A percentile compares a stretch with the other conserved stretches of the same genome.
These are phyloP conservation scores for Channa maculata DNA, from an alignment of 2,113 vertebrate species.

Conservation along the genomic window DNA sequence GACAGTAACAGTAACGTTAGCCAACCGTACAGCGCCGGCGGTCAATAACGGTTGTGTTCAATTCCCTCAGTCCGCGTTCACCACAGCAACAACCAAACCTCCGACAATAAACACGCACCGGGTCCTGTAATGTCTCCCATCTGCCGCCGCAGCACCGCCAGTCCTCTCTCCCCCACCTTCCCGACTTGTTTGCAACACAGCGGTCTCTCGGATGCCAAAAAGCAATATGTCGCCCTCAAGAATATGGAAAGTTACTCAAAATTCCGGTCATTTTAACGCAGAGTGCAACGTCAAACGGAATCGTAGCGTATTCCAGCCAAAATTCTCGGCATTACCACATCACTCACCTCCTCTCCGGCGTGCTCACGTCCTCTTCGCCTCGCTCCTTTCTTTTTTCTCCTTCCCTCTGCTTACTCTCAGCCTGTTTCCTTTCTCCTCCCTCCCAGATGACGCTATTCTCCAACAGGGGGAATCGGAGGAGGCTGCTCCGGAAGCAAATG, in stretches of 20 bases:
- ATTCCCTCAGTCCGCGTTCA: neutral
- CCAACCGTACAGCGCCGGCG: neutral
- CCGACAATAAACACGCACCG: constrained; percentile 3
- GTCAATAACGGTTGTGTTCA: constrained; percentile 1
- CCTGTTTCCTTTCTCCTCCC: constrained; percentile 59
- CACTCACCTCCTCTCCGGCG: constrained; percentile 70
- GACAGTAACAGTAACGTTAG: neutral
- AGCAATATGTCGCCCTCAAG: constrained; percentile 31
- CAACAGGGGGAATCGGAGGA: constrained; percentile 59
- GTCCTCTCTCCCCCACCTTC: constrained; percentile 31
- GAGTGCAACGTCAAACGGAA: neutral
- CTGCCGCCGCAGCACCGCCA: constrained; percentile 45
- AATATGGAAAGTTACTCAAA: constrained; percentile 62
- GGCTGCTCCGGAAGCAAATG: constrained; percentile 76
- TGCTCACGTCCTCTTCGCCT: constrained; percentile 61
- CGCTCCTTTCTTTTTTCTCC: constrained; percentile 43
- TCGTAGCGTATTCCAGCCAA: neutral
- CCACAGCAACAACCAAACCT: neutral
- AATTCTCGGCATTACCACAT: constrained; percentile 42
- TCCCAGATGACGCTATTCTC: constrained; percentile 65
- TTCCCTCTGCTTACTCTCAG: constrained; percentile 53
- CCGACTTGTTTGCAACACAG: constrained; percentile 50
- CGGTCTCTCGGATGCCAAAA: constrained; percentile 41
- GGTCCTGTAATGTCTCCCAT: constrained; percentile 28
- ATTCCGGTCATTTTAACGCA: neutral